phyloP scores from a whole-genome alignment of 1,140 invertebrate species.

The Drosophila kikkawai region DNA sequence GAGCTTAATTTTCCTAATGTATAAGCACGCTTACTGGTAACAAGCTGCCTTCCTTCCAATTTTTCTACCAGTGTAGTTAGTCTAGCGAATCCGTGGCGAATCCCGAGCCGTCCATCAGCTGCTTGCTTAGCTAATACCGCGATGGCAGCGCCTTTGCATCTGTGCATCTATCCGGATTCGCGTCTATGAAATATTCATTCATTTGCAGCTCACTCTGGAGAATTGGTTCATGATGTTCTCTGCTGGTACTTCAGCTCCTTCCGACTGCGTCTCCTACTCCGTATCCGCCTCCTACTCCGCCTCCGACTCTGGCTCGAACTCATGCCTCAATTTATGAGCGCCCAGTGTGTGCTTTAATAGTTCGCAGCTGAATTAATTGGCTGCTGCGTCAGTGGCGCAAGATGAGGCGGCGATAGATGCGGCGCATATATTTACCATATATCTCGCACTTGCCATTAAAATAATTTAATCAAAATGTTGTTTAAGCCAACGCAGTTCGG shows the following conservation, averaged over 20 bases:
- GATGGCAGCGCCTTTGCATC: constrained; percentile 48
- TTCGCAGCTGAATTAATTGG: constrained; percentile 81
- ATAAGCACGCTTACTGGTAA: too few relatives aligned
- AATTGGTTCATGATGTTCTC: constrained; percentile 71
- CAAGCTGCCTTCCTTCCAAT: background rate
- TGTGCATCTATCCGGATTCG: constrained; percentile 65
- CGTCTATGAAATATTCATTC: constrained; percentile 81
- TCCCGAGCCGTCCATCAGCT: constrained; percentile 43
- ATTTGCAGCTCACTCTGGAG: constrained; percentile 74
- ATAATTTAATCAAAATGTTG: constrained; percentile 83
- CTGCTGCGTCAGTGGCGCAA: constrained; percentile 43
- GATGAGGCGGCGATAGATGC: constrained; percentile 36
- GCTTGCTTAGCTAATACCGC: constrained; percentile 51
- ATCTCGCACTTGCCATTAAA: constrained; percentile 76
- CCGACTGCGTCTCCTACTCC: constrained; percentile 12
- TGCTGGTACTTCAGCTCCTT: constrained; percentile 31
- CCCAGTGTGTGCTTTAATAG: constrained; percentile 83
- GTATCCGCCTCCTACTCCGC: background rate
- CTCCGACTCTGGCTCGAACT: background rate
- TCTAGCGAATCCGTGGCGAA: constrained; percentile 16
- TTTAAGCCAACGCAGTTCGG: constrained; percentile 42
- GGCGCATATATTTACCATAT: constrained; percentile 70
- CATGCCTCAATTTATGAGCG: constrained; percentile 77
- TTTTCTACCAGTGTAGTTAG: background rate
- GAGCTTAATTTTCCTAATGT: background rate